Conservation (phyloP, 2,797 vertebrate species). For the Kryptopterus vitreolus region DNA sequence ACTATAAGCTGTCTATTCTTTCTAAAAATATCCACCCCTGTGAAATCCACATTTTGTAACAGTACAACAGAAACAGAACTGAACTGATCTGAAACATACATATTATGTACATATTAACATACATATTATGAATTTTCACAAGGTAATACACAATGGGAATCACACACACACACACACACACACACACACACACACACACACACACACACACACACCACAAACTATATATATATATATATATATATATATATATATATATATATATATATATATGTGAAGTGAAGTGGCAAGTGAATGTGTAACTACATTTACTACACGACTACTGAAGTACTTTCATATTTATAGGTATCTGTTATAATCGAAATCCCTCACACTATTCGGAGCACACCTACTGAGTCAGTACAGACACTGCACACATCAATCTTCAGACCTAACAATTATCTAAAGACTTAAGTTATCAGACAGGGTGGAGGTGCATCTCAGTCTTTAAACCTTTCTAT, state of each 20-base stretch:
- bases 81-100: background rate
- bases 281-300: background rate
- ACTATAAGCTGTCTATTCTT: background rate
- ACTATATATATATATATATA: too few relatives aligned
- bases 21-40: background rate
- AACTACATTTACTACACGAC: background rate
- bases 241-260: too few relatives aligned
- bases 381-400: background rate
- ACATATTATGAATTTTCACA: too few relatives aligned
- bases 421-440: background rate
- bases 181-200: too few relatives aligned
- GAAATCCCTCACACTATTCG: constrained; percentile 1
- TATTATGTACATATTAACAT: too few relatives aligned
- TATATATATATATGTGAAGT: too few relatives aligned
- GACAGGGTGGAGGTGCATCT: constrained; percentile 14
- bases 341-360: background rate
- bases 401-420: background rate
- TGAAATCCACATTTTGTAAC: background rate
- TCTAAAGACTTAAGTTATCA: constrained; percentile 15
- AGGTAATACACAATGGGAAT: too few relatives aligned
- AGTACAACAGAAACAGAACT: background rate
- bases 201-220: too few relatives aligned
- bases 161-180: too few relatives aligned
- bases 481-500: too few relatives aligned
- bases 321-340: background rate